phyloP scores from a whole-genome alignment of 2,888 invertebrate genomes.

The Cyaniris semiargus region DNA sequence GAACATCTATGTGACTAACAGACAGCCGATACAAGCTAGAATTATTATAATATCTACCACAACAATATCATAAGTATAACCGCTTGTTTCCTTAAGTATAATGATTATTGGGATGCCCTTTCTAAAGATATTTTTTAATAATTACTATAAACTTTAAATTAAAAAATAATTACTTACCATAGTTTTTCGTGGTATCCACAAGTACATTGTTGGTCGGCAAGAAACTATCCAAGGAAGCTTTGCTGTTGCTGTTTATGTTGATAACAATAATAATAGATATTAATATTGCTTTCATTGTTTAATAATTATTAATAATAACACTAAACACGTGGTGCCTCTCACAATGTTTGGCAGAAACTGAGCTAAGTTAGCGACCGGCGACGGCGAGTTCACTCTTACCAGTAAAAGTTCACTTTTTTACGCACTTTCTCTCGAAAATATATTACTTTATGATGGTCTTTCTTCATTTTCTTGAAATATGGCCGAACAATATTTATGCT shows the following conservation, averaged over 20 bases:
- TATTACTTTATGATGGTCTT: background rate
- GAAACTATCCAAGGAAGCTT: conserved; percentile 69
- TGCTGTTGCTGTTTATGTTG: conserved; percentile 67
- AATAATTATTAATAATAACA: background rate
- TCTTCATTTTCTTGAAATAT: background rate
- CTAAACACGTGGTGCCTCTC: background rate
- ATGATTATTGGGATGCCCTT: too few species aligned
- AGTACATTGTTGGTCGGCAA: conserved; percentile 57
- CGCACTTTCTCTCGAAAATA: background rate
- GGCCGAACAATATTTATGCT: background rate
- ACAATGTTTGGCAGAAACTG: background rate
- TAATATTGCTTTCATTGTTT: conserved; percentile 64
- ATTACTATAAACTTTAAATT: too few species aligned
- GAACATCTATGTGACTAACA: background rate
- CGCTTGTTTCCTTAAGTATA: too few species aligned
- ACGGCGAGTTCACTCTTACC: background rate
- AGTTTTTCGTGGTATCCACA: conserved; percentile 62
- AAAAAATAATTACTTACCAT: conserved; percentile 52
- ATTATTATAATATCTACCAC: too few species aligned
- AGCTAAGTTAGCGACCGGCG: background rate
- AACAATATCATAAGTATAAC: too few species aligned
- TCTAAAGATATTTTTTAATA: too few species aligned
- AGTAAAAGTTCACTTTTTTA: conserved; percentile 1
- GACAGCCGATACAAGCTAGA: too few species aligned
- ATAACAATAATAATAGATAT: conserved; percentile 62